Percentiles rank a stretch among this genome's conserved stretches.
These are phyloP conservation scores for Tetraneura akinire DNA, from an alignment of 1,140 invertebrate genomes.

Conservation along the genomic window DNA sequence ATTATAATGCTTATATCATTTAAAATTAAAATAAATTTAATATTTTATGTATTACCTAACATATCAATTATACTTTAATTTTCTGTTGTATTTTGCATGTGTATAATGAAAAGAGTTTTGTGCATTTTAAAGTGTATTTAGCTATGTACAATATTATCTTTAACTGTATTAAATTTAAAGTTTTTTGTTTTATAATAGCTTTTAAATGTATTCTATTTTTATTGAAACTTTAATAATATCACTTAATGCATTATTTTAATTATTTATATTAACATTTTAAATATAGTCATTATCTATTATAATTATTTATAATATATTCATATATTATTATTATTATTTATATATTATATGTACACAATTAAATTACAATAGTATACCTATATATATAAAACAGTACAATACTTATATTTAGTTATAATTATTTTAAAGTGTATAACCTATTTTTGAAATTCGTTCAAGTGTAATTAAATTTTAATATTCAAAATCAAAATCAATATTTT, in stretches of 20 bases:
- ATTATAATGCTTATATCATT: neutral
- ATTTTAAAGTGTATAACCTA: no score
- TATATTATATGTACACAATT: neutral
- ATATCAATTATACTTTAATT: neutral
- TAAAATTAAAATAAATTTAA: no score
- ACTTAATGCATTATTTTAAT: neutral
- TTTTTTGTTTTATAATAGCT: neutral
- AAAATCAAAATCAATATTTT: no score
- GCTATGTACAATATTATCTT: neutral
- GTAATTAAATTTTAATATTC: no score
- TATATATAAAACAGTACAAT: no score
- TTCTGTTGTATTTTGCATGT: neutral
- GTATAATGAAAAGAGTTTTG: neutral
- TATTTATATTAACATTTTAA: neutral
- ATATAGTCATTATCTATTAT: constrained; percentile 6
- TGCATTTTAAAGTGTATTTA: neutral
- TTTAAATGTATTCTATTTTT: neutral
- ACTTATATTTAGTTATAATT: no score
- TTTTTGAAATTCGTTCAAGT: no score
- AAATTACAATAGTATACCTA: no score
- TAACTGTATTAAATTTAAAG: neutral
- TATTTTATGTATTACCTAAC: neutral
- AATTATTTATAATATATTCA: neutral
- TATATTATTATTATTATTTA: constrained; percentile 19
- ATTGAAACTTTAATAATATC: neutral